These are phyloP conservation scores for Byasa hedistus DNA, from an alignment of 2,888 invertebrate species.

Conservation along the genomic window DNA sequence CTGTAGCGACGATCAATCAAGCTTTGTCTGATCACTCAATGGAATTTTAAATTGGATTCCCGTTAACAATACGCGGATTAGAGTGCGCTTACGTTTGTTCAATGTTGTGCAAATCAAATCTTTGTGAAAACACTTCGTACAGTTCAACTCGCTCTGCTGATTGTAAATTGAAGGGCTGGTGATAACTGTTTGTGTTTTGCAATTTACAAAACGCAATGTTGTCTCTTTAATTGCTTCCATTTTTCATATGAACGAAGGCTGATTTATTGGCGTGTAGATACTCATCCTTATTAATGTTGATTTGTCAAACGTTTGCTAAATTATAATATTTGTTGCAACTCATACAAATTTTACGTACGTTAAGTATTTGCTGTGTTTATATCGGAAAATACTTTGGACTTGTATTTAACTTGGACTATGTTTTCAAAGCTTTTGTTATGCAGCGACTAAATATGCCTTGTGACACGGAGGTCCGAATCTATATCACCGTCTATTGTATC, in stretches of 20 bases:
- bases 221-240: constrained; percentile 1
- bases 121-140: constrained; percentile 27
- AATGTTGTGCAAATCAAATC: constrained; percentile 44
- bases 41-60: constrained; percentile 77
- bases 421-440: too few relatives aligned
- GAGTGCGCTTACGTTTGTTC: constrained; percentile 60
- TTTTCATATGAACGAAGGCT: constrained; percentile 48
- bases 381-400: too few relatives aligned
- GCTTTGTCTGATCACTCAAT: constrained; percentile 67
- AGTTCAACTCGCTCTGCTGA: constrained; percentile 24
- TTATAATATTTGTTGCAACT: too few relatives aligned
- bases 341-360: too few relatives aligned
- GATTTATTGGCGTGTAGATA: too few relatives aligned
- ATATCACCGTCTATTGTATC: too few relatives aligned
- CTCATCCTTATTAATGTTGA: too few relatives aligned
- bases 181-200: neutral
- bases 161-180: constrained; percentile 37
- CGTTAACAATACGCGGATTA: constrained; percentile 76
- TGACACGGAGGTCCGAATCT: too few relatives aligned
- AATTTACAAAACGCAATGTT: constrained; percentile 40
- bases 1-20: constrained; percentile 73
- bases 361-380: too few relatives aligned
- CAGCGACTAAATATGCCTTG: too few relatives aligned
- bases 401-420: too few relatives aligned
- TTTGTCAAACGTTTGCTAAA: too few relatives aligned